A percentile compares a stretch with the other conserved stretches of the same genome.
phyloP scores from a whole-genome alignment of 2,888 invertebrate genomes.

The Andrena praecox region DNA sequence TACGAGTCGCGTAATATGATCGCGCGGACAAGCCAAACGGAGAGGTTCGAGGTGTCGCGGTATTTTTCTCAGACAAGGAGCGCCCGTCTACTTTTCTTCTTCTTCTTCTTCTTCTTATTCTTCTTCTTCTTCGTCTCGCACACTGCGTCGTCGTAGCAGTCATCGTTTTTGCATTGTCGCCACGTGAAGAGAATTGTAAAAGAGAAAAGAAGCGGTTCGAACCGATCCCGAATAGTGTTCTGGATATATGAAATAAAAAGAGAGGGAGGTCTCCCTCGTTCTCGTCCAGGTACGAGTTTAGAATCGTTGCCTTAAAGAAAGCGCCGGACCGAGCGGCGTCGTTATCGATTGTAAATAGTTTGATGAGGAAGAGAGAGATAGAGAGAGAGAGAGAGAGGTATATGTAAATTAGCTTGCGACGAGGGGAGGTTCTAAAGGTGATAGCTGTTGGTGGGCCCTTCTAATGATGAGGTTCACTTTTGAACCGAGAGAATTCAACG shows the following conservation, averaged over 20 bases:
- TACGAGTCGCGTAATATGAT: conserved; percentile 40
- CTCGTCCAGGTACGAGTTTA: neutral
- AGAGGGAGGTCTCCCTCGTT: neutral
- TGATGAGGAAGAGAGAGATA: neutral
- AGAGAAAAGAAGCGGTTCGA: neutral
- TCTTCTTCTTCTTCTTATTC: conserved; percentile 24
- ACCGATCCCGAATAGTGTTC: neutral
- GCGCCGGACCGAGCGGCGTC: neutral
- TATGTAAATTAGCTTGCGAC: conserved; percentile 20
- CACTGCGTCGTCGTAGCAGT: neutral
- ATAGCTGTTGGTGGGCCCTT: neutral
- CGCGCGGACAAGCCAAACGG: conserved; percentile 10
- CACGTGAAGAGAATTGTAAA: conserved; percentile 43
- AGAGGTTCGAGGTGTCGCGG: conserved; percentile 34
- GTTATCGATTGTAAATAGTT: conserved; percentile 52
- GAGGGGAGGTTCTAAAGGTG: neutral
- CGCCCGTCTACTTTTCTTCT: conserved; percentile 1
- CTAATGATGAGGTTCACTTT: neutral
- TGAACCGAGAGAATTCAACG: conserved; percentile 26
- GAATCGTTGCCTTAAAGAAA: conserved; percentile 45
- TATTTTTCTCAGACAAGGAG: conserved; percentile 7
- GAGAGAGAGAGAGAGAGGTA: neutral
- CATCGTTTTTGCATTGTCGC: conserved; percentile 30
- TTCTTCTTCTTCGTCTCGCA: conserved; percentile 16
- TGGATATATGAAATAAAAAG: neutral